phyloP scores from a whole-genome alignment of 2,888 invertebrate genomes.

The Vesta saturnalis region DNA sequence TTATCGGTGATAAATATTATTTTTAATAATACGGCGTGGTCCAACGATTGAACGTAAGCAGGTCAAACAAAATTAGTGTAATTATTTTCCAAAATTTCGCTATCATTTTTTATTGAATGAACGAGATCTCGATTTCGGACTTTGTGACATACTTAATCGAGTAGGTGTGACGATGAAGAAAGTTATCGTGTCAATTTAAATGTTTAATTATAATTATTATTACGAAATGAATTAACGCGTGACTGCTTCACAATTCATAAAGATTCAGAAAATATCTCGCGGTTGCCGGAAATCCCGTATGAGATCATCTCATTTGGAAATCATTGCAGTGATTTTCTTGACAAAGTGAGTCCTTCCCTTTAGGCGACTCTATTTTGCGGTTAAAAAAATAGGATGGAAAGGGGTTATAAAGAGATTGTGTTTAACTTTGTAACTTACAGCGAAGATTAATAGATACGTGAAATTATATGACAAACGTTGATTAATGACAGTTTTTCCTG shows the following conservation, averaged over 20 bases:
- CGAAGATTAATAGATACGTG: constrained; percentile 37
- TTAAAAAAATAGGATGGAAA: background rate
- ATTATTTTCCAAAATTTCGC: too few species aligned
- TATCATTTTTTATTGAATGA: too few species aligned
- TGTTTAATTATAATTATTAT: too few species aligned
- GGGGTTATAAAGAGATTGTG: constrained; percentile 14
- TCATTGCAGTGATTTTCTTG: too few species aligned
- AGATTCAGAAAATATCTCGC: too few species aligned
- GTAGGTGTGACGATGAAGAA: background rate
- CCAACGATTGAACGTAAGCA: too few species aligned
- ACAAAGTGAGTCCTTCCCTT: background rate
- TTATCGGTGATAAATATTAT: too few species aligned
- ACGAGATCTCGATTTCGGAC: background rate
- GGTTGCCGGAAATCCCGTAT: background rate
- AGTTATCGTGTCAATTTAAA: background rate
- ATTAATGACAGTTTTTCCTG: constrained; percentile 36
- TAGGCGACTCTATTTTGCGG: background rate
- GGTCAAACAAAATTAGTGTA: too few species aligned
- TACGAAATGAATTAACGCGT: too few species aligned
- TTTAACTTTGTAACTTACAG: constrained; percentile 33
- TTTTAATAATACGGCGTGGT: too few species aligned
- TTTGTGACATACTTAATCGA: background rate
- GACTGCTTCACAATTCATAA: too few species aligned
- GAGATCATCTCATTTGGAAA: too few species aligned
- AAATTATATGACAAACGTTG: constrained; percentile 37